phyloP scores from a whole-genome alignment of 2,888 invertebrate species.

The Limnephilus rhombicus region DNA sequence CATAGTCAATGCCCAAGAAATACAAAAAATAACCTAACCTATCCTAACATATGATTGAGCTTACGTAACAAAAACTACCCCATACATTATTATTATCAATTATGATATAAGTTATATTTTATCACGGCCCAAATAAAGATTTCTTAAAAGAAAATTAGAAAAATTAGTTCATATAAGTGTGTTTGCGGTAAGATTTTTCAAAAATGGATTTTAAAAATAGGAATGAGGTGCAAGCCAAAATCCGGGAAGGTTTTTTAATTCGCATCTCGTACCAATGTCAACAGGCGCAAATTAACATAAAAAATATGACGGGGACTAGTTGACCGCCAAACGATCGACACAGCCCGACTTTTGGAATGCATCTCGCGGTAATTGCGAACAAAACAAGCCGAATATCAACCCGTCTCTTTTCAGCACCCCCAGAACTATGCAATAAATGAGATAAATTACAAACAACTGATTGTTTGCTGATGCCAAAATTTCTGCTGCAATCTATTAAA shows the following conservation, averaged over 20 bases:
- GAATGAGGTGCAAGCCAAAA: neutral
- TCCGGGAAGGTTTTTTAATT: conserved; percentile 19
- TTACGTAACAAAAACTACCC: no score
- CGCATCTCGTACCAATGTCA: conserved; percentile 50
- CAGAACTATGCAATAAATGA: conserved; percentile 19
- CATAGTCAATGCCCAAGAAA: no score
- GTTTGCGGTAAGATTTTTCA: no score
- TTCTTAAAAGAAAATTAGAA: no score
- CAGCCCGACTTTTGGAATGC: conserved; percentile 50
- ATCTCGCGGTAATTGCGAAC: conserved; percentile 40
- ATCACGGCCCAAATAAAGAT: no score
- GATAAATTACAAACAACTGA: neutral
- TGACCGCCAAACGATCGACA: conserved; percentile 56
- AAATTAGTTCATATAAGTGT: no score
- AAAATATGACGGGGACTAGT: conserved; percentile 57
- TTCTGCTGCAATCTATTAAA: conserved; percentile 40
- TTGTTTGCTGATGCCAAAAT: conserved; percentile 15
- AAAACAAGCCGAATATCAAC: conserved; percentile 2
- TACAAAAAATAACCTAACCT: no score
- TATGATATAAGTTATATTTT: no score
- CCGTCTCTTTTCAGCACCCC: neutral
- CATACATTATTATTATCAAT: no score
- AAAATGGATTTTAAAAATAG: neutral
- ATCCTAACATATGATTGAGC: no score
- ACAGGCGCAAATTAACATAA: conserved; percentile 52